Base-by-base conservation (phyloP, 2,113 vertebrate genomes). In the Tachuris rubrigastra region DNA sequence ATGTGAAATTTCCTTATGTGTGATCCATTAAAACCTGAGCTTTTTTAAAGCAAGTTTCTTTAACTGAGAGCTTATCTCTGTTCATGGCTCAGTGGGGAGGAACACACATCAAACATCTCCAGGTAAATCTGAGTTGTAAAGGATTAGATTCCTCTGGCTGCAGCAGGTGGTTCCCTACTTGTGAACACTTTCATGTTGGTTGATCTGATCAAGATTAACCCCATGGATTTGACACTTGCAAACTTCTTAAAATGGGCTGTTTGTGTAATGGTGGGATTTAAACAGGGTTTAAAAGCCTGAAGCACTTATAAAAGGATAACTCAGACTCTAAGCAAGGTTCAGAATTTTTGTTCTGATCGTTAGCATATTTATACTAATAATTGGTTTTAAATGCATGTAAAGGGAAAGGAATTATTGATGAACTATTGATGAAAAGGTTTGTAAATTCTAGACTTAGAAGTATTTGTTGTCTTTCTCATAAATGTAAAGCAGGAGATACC, bases 1-100 rank as follows among this genome's bases (percentile, higher is more conserved):
- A 73, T 87, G 91, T 89, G 91, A 91, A 93, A 95, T 79, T 68
- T 91, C 71, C 56, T 96, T 77, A 22, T n/a, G 78, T 90, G 73
- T 85, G 90, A 92, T 62, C 93, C 67, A 47, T 78, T 87, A 79
- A 72, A 83, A 85, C 8, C n/a, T 10, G 12, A 73, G 68, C 10
- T 72, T 46, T 59, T 41, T 41, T 31, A 27, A 30, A 49, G 30
- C 47, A 66, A 33, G 41, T 78, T 83, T 76, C 25, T 93, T 75
- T 41, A 16, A 78, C 46, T n/a, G 55, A 24, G 58, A 85, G 53
- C 11, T 94, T 63, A 31, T 69, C 42, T 89, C 35, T 78, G 66
- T 28, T n/a, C 35, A 4, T n/a, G 50, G 47, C 71, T 82, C 0
- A 0, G 21, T 20, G 60, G 33, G 60, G n/a, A 89, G 15, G 65